phyloP scores from a whole-genome alignment of 2,113 vertebrate genomes.

The Panthera leo region DNA sequence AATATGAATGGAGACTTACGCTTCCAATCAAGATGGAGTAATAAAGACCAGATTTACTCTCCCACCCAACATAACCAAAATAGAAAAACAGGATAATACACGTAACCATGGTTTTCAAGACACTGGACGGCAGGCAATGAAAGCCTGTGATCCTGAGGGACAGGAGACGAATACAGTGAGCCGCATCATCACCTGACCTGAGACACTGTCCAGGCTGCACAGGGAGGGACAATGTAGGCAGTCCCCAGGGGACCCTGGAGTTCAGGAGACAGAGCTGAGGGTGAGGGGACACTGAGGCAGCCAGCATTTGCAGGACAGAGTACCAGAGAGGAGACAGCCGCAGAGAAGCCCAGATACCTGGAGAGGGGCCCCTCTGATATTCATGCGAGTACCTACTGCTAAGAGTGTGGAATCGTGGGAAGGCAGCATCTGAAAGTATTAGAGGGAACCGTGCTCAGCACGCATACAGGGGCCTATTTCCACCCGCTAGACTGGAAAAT shows the following conservation, averaged over 20 bases:
- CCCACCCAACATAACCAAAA: neutral
- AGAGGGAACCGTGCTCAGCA: neutral
- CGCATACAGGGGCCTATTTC: neutral
- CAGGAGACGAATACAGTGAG: neutral
- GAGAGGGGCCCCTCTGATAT: neutral
- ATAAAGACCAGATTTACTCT: neutral
- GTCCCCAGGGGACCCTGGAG: neutral
- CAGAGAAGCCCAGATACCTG: neutral
- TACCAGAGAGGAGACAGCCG: neutral
- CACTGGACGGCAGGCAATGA: neutral
- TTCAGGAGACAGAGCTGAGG: neutral
- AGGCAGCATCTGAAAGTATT: neutral
- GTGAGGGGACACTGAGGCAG: neutral
- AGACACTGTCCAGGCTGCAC: neutral
- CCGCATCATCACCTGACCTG: neutral
- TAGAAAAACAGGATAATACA: neutral
- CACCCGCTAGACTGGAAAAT: neutral
- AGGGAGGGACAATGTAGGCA: neutral
- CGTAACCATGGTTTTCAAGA: conserved; percentile 12
- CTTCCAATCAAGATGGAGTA: neutral
- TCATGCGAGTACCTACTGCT: neutral
- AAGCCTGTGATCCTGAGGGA: neutral
- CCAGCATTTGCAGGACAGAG: neutral
- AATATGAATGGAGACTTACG: neutral
- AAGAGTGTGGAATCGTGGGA: neutral